Evolutionary conservation across 2,888 invertebrate genomes (phyloP).

Genomic region (Emmelina monodactyla): DNA sequence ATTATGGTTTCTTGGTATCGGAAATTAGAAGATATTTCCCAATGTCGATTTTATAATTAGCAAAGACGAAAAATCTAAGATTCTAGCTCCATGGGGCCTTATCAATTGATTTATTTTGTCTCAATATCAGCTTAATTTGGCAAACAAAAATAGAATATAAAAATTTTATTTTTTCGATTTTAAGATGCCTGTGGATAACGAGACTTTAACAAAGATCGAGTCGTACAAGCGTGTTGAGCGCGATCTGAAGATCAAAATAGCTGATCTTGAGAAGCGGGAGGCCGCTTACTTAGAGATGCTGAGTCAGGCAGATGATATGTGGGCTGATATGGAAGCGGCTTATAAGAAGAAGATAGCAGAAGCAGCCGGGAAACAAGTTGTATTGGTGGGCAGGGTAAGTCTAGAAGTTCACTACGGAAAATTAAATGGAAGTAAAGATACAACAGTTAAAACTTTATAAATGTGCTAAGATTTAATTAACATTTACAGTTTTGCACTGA

Average conservation of each 20-base stretch:
- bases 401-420: no score
- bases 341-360: constrained; percentile 68
- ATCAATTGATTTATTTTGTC: no score
- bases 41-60: no score
- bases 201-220: constrained; percentile 27
- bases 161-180: no score
- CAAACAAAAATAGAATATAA: no score
- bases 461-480: not conserved
- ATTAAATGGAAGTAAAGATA: no score
- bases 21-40: no score
- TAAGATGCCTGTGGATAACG: constrained; percentile 32
- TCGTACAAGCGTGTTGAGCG: constrained; percentile 62
- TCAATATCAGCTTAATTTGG: no score
- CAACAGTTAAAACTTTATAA: not conserved
- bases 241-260: constrained; percentile 67
- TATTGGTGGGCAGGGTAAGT: constrained; percentile 60
- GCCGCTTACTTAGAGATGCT: constrained; percentile 74
- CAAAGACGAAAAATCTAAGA: no score
- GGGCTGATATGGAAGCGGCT: constrained; percentile 72
- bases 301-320: constrained; percentile 75
- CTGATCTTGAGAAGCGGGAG: constrained; percentile 70
- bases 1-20: no score
- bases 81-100: no score
- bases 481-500: not conserved
- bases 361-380: constrained; percentile 44